Base-by-base conservation (phyloP, 2,888 invertebrate species). In the Cephus spinipes region DNA sequence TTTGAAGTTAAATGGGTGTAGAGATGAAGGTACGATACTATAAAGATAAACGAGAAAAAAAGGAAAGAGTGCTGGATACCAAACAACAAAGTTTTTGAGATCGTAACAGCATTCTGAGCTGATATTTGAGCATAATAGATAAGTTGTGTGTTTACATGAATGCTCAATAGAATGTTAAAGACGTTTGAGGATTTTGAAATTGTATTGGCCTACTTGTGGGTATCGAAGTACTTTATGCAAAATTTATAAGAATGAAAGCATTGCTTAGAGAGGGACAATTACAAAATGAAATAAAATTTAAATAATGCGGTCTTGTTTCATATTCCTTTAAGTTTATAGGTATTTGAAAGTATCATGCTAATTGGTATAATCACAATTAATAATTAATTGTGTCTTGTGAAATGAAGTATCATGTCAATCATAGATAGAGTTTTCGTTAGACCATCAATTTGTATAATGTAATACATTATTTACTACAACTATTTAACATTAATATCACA, bases 401-500 rank as follows among this genome's bases (percentile, higher is more conserved):
- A 55, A 55, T 55, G 23, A 55, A 23, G 55, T 55, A 55, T 40
- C 40, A 6, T 9, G 23, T 55, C 23, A 23, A 55, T 23, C 55
- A 55, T 55, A 55, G 23, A 55, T 55, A 55, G 55, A 23, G 55
- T 2, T 55, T 55, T 55, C 55, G 23, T 55, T 55, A 55, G 55
- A 55, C 55, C 55, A 55, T 55, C 23, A 71, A 71, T 71, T 71
- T 32, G 15, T 71, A 15, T 31, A 71, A 71, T 32, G 33, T 33
- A 33, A 71, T 71, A 71, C 71, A 31, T 33, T 31, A 31, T 71
- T 31, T 71, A 31, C 82, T 85, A 87, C 77, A 81, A 85, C 82
- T 87, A 88, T 85, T 88, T 89, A 89, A 89, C 87, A 87, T 88
- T 90, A 89, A 89, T 90, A 90, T 90, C 90, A 90, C 90, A 89